Base-by-base conservation (phyloP, 92 coral and sea anemone species). In the Zoanthus gigantus region DNA sequence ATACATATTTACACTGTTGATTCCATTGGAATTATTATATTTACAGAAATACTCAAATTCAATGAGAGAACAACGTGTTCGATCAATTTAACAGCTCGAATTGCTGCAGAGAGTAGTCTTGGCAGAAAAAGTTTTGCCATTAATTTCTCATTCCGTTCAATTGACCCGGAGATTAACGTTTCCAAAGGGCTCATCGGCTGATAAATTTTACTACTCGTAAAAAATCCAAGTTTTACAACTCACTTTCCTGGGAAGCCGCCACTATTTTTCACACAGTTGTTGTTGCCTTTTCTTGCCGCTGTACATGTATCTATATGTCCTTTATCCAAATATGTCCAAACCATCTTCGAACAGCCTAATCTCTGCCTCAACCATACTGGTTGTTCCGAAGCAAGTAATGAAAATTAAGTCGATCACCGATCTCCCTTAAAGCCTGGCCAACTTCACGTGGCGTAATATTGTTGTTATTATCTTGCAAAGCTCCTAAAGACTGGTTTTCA, bases 391-490 rank as follows among this genome's bases (percentile, higher is more conserved):
- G 9, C 87, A 91, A 91, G 30, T 90, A 90, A 72, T 87, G 81
- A 53, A 72, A 60, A 66, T 91, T 91, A 15, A 95, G 90, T 57
- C 94, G 95, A 52, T 97, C 99, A 44, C 99, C 99, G 8, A 97
- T 87, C 1, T 87, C 86, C 71, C 92, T 89, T 71, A 97, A 83
- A 69, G 94, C 93, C 53, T 81, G 92, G 13, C 96, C 99, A 45
- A 95, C 87, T 76, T 91, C 96, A 76, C 94, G 95, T 77, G 98
- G 97, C 32, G 96, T 90, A 60, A 90, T 71, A 47, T 90, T 86
- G 89, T 95, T 95, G 88, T 95, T 95, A 84, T 95, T 95, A 78
- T 91, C 88, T 87, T 86, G 76, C 29, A 54, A 57, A 86, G 82
- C 83, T 76, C 91, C 84, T 47, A 90, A 93, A 72, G 84, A 82